phyloP scores from a whole-genome alignment of 2,888 invertebrate species.

The Rosalia funebris region DNA sequence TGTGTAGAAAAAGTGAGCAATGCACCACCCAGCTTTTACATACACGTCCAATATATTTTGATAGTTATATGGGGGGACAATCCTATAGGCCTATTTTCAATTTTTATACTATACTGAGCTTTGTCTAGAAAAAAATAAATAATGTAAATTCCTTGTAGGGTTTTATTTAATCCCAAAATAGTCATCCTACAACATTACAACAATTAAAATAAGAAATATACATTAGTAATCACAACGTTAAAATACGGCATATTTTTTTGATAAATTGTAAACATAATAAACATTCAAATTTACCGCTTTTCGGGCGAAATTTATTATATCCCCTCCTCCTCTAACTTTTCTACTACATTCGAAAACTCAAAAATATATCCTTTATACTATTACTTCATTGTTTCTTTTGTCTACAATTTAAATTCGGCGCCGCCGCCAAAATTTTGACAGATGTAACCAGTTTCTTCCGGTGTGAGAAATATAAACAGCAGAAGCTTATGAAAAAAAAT shows the following conservation, averaged over 20 bases:
- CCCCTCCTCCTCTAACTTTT: neutral
- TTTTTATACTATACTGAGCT: constrained; percentile 58
- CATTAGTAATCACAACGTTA: too few relatives aligned
- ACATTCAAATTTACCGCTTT: too few relatives aligned
- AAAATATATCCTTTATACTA: too few relatives aligned
- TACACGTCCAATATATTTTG: constrained; percentile 54
- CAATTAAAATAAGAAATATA: too few relatives aligned
- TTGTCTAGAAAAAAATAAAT: constrained; percentile 51
- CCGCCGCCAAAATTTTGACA: too few relatives aligned
- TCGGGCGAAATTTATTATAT: too few relatives aligned
- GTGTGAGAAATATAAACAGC: too few relatives aligned
- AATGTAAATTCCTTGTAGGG: constrained; percentile 22
- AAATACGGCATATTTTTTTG: neutral
- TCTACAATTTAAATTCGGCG: too few relatives aligned
- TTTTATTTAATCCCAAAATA: neutral
- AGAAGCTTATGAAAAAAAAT: too few relatives aligned
- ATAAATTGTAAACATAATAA: neutral
- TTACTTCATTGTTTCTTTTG: too few relatives aligned
- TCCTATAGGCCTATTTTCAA: constrained; percentile 55
- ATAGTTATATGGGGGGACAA: constrained; percentile 49
- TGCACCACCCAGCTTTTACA: constrained; percentile 53
- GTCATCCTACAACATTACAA: neutral
- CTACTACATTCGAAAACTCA: neutral
- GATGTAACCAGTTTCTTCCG: too few relatives aligned
- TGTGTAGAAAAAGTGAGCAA: constrained; percentile 28